phyloP scores from a whole-genome alignment of 2,888 invertebrate genomes.

The Archaeoteleia sp. region DNA sequence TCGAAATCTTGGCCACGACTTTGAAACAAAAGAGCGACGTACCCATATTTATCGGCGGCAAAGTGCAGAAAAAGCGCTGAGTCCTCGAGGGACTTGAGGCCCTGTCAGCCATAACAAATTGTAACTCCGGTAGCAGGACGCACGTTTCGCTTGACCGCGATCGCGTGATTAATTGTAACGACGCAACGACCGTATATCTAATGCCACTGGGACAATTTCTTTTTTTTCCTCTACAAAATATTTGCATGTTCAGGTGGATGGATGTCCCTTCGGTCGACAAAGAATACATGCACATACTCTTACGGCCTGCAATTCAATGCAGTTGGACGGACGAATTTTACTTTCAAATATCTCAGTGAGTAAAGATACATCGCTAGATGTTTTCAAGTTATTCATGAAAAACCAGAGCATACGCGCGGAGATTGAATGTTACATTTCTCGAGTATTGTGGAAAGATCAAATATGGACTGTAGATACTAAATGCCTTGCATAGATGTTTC shows the following conservation, averaged over 20 bases:
- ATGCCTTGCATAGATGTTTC: too few species aligned
- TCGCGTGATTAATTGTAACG: constrained; percentile 71
- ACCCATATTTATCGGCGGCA: constrained; percentile 43
- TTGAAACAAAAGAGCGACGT: constrained; percentile 14
- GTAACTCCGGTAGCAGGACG: constrained; percentile 67
- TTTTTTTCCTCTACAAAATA: constrained; percentile 58
- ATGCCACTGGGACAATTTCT: constrained; percentile 57
- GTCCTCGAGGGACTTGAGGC: constrained; percentile 47
- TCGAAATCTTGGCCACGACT: constrained; percentile 23
- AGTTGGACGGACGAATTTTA: constrained; percentile 59
- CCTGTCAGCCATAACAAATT: constrained; percentile 73
- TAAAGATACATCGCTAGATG: constrained; percentile 37
- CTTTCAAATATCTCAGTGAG: constrained; percentile 64
- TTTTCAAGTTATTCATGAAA: constrained; percentile 35
- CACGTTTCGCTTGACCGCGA: constrained; percentile 60
- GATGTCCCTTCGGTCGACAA: constrained; percentile 56
- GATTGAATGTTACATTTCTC: constrained; percentile 35
- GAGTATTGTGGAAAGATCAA: constrained; percentile 26
- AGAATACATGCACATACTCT: constrained; percentile 39
- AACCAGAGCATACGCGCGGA: constrained; percentile 13
- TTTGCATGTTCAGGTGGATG: constrained; percentile 70
- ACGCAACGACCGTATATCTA: constrained; percentile 57
- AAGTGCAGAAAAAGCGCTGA: constrained; percentile 43
- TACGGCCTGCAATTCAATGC: constrained; percentile 44
- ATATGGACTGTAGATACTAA: too few species aligned